phyloP scores from a whole-genome alignment of 2,797 vertebrate genomes.

The Phylloscopus collybita region DNA sequence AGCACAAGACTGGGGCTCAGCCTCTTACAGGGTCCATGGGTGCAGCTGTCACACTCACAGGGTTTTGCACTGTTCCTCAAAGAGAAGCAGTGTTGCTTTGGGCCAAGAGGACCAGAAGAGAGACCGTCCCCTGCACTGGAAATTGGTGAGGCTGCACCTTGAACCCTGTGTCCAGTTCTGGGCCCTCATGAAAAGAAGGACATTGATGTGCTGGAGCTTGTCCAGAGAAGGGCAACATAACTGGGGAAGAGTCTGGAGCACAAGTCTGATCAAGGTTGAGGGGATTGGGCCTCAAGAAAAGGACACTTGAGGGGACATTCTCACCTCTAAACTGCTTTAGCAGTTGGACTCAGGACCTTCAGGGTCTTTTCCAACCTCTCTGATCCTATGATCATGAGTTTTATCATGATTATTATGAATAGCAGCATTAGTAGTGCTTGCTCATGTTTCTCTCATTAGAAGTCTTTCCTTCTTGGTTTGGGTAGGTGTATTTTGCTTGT shows the following conservation, averaged over 20 bases:
- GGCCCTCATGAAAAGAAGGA: neutral
- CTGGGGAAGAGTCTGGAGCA: neutral
- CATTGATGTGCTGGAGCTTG: neutral
- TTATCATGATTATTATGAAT: neutral
- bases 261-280: neutral
- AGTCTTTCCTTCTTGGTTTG: neutral
- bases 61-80: accelerated
- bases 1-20: neutral
- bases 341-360: neutral
- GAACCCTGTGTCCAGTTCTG: neutral
- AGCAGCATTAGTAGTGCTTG: neutral
- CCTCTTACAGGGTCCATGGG: neutral
- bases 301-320: neutral
- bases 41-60: neutral
- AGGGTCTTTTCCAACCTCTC: neutral
- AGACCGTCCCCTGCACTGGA: neutral
- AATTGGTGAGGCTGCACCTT: neutral
- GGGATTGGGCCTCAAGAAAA: neutral
- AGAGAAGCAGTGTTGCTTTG: neutral
- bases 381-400: neutral
- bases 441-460: neutral
- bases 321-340: neutral
- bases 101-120: neutral
- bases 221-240: neutral
- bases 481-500: neutral